Percentiles rank a stretch among this genome's conserved stretches.
Conservation (phyloP, 2,888 invertebrate species). For the Sinotaia quadrata region DNA sequence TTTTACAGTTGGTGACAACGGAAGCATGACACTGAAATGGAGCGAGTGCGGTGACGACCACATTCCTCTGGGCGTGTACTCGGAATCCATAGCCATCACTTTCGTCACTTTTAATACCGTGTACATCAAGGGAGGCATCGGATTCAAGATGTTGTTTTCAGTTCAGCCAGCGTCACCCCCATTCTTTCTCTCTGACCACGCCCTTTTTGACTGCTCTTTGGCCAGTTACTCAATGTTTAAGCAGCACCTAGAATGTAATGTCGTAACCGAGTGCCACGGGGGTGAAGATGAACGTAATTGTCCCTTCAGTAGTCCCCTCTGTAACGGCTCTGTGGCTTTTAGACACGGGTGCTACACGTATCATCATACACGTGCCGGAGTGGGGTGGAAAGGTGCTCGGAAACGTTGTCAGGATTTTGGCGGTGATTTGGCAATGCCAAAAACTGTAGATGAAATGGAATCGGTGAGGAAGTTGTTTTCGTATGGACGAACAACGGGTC, state of each 20-base stretch:
- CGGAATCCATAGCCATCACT: too few relatives aligned
- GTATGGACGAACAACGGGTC: neutral
- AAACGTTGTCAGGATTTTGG: slow-evolving; percentile 1
- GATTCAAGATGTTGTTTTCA: neutral
- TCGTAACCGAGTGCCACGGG: slow-evolving; percentile 2
- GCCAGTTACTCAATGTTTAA: neutral
- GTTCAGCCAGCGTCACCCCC: neutral
- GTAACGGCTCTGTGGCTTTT: slow-evolving; percentile 1
- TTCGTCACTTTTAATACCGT: too few relatives aligned
- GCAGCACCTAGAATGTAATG: slow-evolving; percentile 12
- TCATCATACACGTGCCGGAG: neutral
- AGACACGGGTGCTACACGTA: neutral
- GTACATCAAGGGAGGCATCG: too few relatives aligned
- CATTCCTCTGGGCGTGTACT: too few relatives aligned
- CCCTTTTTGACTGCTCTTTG: slow-evolving; percentile 12
- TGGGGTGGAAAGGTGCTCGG: neutral
- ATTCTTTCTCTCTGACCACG: neutral
- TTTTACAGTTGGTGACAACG: too few relatives aligned
- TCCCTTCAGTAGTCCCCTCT: slow-evolving; percentile 21
- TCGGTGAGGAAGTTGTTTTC: neutral
- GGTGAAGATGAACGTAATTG: slow-evolving; percentile 15
- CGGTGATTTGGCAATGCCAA: slow-evolving; percentile 10
- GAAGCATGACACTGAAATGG: too few relatives aligned
- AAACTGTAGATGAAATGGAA: slow-evolving; percentile 3
- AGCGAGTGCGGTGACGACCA: too few relatives aligned